Evolutionary conservation across 2,797 vertebrate species (phyloP), one percentile per base, ranked within the genome.

Genomic region (Simalia tracyae): DNA sequence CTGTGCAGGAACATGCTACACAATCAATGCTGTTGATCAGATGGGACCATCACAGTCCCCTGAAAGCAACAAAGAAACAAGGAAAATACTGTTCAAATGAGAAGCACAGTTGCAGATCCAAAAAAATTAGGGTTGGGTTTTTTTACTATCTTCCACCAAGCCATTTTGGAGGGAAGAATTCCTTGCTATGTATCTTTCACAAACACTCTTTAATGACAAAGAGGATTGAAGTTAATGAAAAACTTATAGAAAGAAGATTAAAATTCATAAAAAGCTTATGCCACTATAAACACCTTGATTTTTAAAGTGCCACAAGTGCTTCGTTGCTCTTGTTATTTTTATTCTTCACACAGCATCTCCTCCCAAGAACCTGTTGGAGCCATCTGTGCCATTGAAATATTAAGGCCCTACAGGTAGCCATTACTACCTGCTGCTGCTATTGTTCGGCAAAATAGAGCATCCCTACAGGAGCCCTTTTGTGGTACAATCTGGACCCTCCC

Each of bases 381-480:
- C 92, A 92, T 57, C 89, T 90, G 89, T 56, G 50, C 85, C 59
- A 90, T 92, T 92, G 92, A 92, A 90, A 88, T 84, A 50, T 2
- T 81, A 42, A 66, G 59, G 31, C 17, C 85, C 66, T 84, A 28
- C 50, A 90, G 85, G 86, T 57, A 88, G 17, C 89, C 68, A 92
- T 92, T 84, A 90, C 61, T 90, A 84, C 89, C 85, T 90, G 85
- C 86, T 90, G 92, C n/a, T 54, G 54, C 89, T 28, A 92, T 92
- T 90, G 42, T 84, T 89, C 85, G 87, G 26, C 50, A 31, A 64
- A 54, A 87, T 50, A 90, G 46, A 66, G 26, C 31, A 42, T 31
- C 68, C 4, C 89, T 31, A 46, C 89, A 90, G 92, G 89, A 90
- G 31, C 3, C 3, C 85, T 54, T 92, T 92, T 92, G 85, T 92